A percentile compares a stretch with the other conserved stretches of the same genome.
Conservation (phyloP, 2,113 vertebrate genomes). For the Prionailurus viverrinus region DNA sequence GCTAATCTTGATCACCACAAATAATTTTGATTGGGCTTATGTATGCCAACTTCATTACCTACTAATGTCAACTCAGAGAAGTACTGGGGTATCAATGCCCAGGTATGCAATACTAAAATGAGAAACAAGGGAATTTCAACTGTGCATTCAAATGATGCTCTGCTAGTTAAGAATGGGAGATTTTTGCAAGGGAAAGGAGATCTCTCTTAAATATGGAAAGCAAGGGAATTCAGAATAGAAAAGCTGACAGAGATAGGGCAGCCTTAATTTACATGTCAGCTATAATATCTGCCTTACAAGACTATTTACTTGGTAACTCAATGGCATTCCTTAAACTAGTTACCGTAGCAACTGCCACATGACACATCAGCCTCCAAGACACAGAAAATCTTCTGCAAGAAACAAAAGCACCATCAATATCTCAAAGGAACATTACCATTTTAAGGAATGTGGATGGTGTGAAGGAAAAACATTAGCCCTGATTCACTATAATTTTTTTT, state of each 20-base stretch:
- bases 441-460: background rate
- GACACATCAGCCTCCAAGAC: slow-evolving; percentile 60
- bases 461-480: background rate
- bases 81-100: background rate
- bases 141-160: slow-evolving; percentile 20
- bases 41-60: background rate
- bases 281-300: slow-evolving; percentile 82
- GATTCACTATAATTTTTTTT: background rate
- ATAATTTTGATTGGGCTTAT: background rate
- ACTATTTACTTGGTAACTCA: slow-evolving; percentile 77
- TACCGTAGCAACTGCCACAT: slow-evolving; percentile 86
- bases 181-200: slow-evolving; percentile 32
- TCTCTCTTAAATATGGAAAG: slow-evolving; percentile 64
- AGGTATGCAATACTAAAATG: slow-evolving; percentile 38
- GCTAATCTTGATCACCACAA: background rate
- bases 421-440: background rate
- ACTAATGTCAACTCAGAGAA: background rate
- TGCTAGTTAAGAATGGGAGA: background rate
- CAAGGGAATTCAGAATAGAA: slow-evolving; percentile 52
- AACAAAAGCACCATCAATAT: slow-evolving; percentile 30
- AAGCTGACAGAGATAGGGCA: slow-evolving; percentile 67
- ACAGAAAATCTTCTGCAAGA: slow-evolving; percentile 74
- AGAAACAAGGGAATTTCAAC: background rate
- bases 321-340: slow-evolving; percentile 82
- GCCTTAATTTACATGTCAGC: slow-evolving; percentile 76